Evolutionary conservation across 2,797 vertebrate genomes (phyloP), one percentile per base, ranked within the genome.

Genomic region (Spinibarbus caldwelli): DNA sequence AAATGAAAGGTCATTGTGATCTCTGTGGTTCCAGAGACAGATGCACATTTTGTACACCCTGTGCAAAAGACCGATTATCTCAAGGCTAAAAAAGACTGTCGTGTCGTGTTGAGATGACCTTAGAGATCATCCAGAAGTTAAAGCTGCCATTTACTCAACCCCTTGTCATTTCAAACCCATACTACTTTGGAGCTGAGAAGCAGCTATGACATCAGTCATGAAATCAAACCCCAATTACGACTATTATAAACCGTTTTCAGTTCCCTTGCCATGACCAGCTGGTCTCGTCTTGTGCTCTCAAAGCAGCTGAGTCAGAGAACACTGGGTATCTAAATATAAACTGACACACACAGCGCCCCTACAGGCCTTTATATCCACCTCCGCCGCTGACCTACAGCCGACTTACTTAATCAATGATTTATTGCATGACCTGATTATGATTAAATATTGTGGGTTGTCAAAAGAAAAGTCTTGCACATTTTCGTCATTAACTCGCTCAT

Each of bases 221-320:
- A 52, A 67, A 29, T 67, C 57, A 43, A 49, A 49, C 19, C 49
- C 75, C 26, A 57, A 45, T 45, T 8, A 11, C 19, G 41, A 12
- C 52, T 49, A 19, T 70, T 8, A 36, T 45, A 52, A 49, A 66
- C 45, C 34, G 41, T 41, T 72, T 43, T 78, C 52, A 67, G 21
- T 67, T 80, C 57, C 34, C 10, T 77, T 77, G 77, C 75, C 47
- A 34, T 67, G 64, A 79, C 80, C 64, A 54, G 75, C 62, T 76
- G 78, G 66, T 84, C 73, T 77, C 26, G 68, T 47, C 77, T 41
- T 15, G 45, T 49, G 84, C 23, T 31, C 6, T 52, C 72, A 83
- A 52, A 89, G 66, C 89, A 84, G 86, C 86, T 87, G 85, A 91
- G 88, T 88, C 86, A 84, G 85, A 85, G 78, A 85, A 86, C 81